These are phyloP conservation scores for Aythya baeri DNA, from an alignment of 2,113 vertebrate species.

Conservation along the genomic window DNA sequence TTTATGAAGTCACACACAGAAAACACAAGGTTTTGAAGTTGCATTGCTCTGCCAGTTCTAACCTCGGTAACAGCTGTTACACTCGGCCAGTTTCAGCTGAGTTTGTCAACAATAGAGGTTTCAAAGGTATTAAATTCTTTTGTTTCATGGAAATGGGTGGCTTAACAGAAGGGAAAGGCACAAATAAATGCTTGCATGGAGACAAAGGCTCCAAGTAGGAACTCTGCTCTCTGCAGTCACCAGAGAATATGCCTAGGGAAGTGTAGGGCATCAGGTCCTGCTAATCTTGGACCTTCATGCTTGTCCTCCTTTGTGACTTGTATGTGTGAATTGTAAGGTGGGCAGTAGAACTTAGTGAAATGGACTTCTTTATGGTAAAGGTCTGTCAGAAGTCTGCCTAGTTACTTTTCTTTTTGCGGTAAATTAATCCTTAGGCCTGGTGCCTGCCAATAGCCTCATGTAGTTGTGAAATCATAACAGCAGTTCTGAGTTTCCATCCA, in stretches of 20 bases:
- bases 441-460: neutral
- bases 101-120: slow-evolving; percentile 16
- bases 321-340: neutral
- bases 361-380: neutral
- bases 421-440: neutral
- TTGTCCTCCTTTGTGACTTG: neutral
- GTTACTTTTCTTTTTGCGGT: neutral
- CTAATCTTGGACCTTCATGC: neutral
- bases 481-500: neutral
- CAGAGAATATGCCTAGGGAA: neutral
- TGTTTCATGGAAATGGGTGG: neutral
- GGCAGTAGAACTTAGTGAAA: neutral
- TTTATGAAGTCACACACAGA: neutral
- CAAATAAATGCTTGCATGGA: neutral
- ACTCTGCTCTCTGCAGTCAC: neutral
- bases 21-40: neutral
- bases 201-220: neutral
- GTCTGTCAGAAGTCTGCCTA: neutral
- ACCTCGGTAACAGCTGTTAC: neutral
- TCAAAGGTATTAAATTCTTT: slow-evolving; percentile 26
- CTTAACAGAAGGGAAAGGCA: neutral
- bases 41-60: neutral
- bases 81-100: slow-evolving; percentile 22
- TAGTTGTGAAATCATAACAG: neutral
- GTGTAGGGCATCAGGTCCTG: neutral